phyloP scores from a whole-genome alignment of 2,797 vertebrate genomes.

The Hydrocynus forskahlii region DNA sequence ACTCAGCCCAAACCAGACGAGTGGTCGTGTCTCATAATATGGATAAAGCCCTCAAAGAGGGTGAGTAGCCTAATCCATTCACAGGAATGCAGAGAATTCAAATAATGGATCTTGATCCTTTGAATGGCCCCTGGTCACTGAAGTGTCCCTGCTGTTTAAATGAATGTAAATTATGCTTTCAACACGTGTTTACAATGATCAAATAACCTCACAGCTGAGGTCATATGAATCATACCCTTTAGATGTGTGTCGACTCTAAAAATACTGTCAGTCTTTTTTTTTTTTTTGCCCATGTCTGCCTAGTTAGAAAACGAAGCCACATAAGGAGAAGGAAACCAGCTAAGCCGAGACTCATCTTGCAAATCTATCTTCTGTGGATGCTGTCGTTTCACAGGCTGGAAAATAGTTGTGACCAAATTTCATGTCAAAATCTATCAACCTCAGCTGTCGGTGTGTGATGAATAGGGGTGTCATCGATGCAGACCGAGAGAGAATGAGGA shows the following conservation, averaged over 20 bases:
- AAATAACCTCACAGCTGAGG: background rate
- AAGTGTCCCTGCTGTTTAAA: background rate
- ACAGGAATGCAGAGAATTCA: background rate
- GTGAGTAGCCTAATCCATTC: slow-evolving; percentile 69
- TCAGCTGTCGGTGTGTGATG: background rate
- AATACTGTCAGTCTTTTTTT: background rate
- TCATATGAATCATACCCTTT: background rate
- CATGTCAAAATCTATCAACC: slow-evolving; percentile 26
- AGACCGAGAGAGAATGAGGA: slow-evolving; percentile 8
- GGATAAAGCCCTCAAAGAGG: slow-evolving; percentile 96
- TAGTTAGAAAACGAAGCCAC: background rate
- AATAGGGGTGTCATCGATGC: background rate
- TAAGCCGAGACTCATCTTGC: background rate
- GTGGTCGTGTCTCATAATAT: slow-evolving; percentile 95
- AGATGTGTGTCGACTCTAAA: background rate
- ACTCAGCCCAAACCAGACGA: slow-evolving; percentile 83
- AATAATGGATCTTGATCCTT: background rate
- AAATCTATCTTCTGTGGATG: slow-evolving; percentile 16
- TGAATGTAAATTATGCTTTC: background rate
- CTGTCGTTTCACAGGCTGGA: background rate
- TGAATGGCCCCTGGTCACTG: background rate
- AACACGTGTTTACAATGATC: background rate
- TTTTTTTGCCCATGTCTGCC: background rate
- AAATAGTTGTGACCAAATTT: slow-evolving; percentile 32
- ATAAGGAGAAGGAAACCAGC: slow-evolving; percentile 1